A percentile compares a stretch with the other conserved stretches of the same genome.
phyloP scores from a whole-genome alignment of 2,888 invertebrate species.

The Isotomurus palustris region DNA sequence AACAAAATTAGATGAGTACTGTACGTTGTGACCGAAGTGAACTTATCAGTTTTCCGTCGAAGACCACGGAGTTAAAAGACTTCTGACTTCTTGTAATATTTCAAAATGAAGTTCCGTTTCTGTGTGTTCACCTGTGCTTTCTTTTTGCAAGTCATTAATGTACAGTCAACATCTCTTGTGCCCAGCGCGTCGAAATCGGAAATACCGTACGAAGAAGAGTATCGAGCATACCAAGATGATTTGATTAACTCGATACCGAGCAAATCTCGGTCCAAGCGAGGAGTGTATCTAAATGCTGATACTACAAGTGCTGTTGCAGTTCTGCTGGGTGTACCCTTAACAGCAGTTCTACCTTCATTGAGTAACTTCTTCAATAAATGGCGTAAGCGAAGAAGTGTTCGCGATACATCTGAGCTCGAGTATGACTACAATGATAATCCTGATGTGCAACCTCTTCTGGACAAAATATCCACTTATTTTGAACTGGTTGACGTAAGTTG shows the following conservation, averaged over 20 bases:
- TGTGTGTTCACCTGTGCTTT: no score
- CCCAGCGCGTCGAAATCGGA: slow-evolving; percentile 6
- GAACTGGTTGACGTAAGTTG: slow-evolving; percentile 39
- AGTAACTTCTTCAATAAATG: slow-evolving; percentile 38
- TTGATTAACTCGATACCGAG: background rate
- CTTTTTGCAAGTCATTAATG: no score
- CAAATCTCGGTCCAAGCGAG: slow-evolving; percentile 17
- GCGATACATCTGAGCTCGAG: slow-evolving; percentile 7
- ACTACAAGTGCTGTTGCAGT: slow-evolving; percentile 38
- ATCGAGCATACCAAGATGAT: slow-evolving; percentile 11
- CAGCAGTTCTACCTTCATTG: slow-evolving; percentile 42
- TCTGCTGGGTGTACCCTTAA: slow-evolving; percentile 39
- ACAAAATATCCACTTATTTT: slow-evolving; percentile 42
- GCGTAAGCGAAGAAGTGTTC: slow-evolving; percentile 29
- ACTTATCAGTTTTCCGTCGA: no score
- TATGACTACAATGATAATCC: slow-evolving; percentile 25
- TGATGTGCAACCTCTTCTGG: slow-evolving; percentile 32
- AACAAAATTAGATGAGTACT: no score
- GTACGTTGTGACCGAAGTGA: no score
- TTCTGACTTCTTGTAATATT: no score
- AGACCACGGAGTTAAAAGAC: no score
- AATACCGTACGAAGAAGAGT: slow-evolving; percentile 23
- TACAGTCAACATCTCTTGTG: background rate
- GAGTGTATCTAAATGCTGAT: slow-evolving; percentile 27
- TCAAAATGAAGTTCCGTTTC: no score